Evolutionary conservation across 2,113 vertebrate species (phyloP), one percentile per base, ranked within the genome.

Genomic region (Uropsilus gracilis): DNA sequence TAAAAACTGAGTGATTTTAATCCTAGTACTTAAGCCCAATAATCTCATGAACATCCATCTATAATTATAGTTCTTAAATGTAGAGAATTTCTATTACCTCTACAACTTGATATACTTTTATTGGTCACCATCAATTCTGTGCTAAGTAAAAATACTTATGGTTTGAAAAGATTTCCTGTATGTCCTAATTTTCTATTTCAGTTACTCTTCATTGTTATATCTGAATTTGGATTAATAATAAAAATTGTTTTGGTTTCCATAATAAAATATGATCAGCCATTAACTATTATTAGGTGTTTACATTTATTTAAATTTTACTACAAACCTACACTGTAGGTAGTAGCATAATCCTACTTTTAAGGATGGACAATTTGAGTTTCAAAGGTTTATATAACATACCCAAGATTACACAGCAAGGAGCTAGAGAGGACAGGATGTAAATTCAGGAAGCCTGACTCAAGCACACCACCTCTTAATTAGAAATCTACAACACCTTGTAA

Each of bases 31-130:
- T 85, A 42, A 76, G 46, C 50, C 90, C 53, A 17, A 64, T 77
- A 69, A 71, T 76, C 39, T 34, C 66, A 73, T 16, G 8, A 39
- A 77, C 48, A 61, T 86, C 55, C 44, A 83, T 63, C 66, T 68
- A 3, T 92, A 55, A 81, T 90, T 90, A 72, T 53, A 94, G 71
- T 48, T 64, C 6, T 87, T 24, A 57, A 87, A 53, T 32, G 37
- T 30, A 78, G 91, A 93, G 59, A 57, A 83, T 75, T 73, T 96
- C 83, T 86, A 7, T 59, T 46, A 86, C 32, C 10, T 87, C 53
- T 76, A 13, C 30, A 89, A 14, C 28, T 44, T 87, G 20, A 72
- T 76, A 55, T 87, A 80, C 34, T 89, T 92, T 77, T 34, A 28
- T 89, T 86, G 44, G 46, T 88, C 64, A 63, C 17, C 11, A 50